Evolutionary conservation across 2,888 invertebrate species (phyloP), one percentile per base, ranked within the genome.

Genomic region (Melinaea menophilus): DNA sequence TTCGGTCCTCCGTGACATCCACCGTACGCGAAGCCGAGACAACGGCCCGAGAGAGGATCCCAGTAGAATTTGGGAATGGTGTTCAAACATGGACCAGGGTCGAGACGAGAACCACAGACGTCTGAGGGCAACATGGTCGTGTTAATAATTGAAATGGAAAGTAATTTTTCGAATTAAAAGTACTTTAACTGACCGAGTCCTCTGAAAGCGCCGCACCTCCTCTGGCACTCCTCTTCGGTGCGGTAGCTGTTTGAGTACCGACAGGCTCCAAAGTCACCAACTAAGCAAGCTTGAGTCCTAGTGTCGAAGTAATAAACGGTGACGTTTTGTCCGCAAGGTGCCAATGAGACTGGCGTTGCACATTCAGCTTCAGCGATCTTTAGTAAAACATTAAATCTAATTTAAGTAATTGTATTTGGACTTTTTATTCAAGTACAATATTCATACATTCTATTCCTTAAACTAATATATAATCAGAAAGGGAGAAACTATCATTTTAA

Each of bases 1-100:
- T 98, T 98, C 59, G 95, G 94, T 73, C 96, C 96, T 45, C 97
- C 97, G 47, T 90, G 92, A 79, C 97, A 98, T 64, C 97, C 97
- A 47, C 96, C 94, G 78, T 95, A 98, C 2, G 87, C 84, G 83
- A 96, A 98, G 68, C 92, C 86, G 60, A 91, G 88, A 79, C 98
- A 98, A 47, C 85, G 82, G 12, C 93, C 92, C 0, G 87, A 82
- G 1, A 75, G 73, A 12, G 82, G 78, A 75, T 96, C 94, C 84
- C 93, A 97, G 86, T 93, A 96, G 85, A 92, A 94, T 81, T 95
- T 95, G 7, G 85, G 85, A 72, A 94, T 92, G 66, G 91, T 77
- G 0, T 92, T 93, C 34, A 91, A 85, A 78, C 97, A 97, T 3
- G 94, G 93, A 31, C 97, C 97, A 41, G 92, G 82, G 71, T 95